Evolutionary conservation across 2,888 invertebrate genomes (phyloP).

Genomic region (Morinoia aosen): DNA sequence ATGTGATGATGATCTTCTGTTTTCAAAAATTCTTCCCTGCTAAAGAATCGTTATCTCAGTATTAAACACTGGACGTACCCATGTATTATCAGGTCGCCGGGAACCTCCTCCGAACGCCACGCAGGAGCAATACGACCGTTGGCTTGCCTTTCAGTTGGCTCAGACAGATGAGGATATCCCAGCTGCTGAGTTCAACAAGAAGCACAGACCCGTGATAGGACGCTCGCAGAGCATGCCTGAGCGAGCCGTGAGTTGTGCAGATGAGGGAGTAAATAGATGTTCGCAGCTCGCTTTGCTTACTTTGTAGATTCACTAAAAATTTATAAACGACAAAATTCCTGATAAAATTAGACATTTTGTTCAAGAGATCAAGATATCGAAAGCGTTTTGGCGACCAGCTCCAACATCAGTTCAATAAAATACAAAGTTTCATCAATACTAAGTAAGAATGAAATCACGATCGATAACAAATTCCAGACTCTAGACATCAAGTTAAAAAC

Average conservation of each 20-base stretch:
- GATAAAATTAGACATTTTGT: neutral
- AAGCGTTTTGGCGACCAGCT: too few species aligned
- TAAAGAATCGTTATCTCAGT: neutral
- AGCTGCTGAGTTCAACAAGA: conserved; percentile 64
- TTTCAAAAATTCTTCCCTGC: neutral
- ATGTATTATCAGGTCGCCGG: neutral
- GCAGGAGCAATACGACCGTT: conserved; percentile 66
- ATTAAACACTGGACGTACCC: neutral
- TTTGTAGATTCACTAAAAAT: too few species aligned
- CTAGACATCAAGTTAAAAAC: too few species aligned
- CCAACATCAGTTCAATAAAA: too few species aligned
- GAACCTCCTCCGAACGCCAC: conserved; percentile 64
- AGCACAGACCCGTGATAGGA: conserved; percentile 61
- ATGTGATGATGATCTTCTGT: neutral
- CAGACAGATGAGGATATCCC: conserved; percentile 66
- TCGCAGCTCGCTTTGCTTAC: neutral
- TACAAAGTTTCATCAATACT: too few species aligned
- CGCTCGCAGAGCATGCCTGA: conserved; percentile 66
- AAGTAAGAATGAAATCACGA: too few species aligned
- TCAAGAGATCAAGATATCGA: too few species aligned
- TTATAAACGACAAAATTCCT: neutral
- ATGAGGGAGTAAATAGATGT: neutral
- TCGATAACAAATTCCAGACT: too few species aligned
- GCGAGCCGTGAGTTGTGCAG: conserved; percentile 56
- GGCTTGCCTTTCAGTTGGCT: conserved; percentile 67